Evolutionary conservation across 2,113 vertebrate species (phyloP).

Genomic region (Hyperopisus bebe): DNA sequence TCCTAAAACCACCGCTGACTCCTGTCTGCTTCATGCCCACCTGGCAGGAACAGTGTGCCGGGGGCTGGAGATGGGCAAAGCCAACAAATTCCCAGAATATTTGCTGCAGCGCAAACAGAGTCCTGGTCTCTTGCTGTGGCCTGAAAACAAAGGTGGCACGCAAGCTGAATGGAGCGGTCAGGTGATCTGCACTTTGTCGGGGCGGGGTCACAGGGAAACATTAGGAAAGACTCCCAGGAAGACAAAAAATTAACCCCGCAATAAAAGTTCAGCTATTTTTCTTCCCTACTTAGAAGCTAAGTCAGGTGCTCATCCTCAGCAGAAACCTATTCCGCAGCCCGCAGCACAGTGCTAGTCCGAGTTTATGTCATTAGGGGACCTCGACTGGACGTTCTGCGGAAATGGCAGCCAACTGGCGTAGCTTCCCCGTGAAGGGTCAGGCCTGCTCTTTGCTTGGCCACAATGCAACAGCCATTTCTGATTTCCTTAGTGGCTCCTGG

Average conservation of each 20-base stretch:
- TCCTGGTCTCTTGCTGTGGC: neutral
- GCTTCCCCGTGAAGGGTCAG: neutral
- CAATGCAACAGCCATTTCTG: neutral
- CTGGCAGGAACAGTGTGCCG: neutral
- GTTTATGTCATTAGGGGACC: neutral
- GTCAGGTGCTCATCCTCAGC: neutral
- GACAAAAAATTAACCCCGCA: neutral
- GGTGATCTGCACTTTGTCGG: neutral
- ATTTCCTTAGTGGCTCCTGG: neutral
- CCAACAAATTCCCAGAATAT: constrained; percentile 3
- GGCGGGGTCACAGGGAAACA: neutral
- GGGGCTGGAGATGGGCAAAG: neutral
- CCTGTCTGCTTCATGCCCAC: constrained; percentile 2
- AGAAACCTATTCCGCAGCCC: neutral
- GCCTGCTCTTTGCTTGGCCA: neutral
- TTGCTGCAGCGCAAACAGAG: constrained; percentile 13
- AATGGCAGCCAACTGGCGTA: neutral
- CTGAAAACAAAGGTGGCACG: neutral
- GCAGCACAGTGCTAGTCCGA: neutral
- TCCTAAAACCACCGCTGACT: neutral
- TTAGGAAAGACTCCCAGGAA: neutral
- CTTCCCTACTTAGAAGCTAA: neutral
- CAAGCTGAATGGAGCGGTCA: neutral
- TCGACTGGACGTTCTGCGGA: neutral
- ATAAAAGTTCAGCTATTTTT: neutral